Conservation (phyloP, 2,888 invertebrate genomes). For the Gasteruption jaculator region DNA sequence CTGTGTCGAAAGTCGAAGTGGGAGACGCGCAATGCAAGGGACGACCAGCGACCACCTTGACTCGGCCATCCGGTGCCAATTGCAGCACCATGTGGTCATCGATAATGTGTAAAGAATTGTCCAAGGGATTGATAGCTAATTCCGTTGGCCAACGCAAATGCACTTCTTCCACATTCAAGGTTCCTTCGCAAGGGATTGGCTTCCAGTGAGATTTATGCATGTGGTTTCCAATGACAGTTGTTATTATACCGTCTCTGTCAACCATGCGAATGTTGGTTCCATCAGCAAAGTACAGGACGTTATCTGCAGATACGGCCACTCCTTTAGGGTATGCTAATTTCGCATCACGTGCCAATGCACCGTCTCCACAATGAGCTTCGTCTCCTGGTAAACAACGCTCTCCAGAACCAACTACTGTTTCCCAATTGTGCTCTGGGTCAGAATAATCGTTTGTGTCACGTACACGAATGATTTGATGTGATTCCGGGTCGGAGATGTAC, state of each 20-base stretch:
- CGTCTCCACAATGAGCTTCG: constrained; percentile 94
- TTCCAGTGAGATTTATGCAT: constrained; percentile 94
- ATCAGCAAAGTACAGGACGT: constrained; percentile 91
- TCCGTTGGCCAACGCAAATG: constrained; percentile 96
- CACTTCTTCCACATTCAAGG: constrained; percentile 86
- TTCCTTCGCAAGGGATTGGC: constrained; percentile 88
- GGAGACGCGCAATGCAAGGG: constrained; percentile 89
- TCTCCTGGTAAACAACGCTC: constrained; percentile 90
- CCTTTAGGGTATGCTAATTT: constrained; percentile 95
- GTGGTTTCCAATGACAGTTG: constrained; percentile 87
- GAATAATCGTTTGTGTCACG: constrained; percentile 76
- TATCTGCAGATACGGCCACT: constrained; percentile 89
- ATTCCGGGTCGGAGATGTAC: constrained; percentile 94
- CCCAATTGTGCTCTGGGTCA: constrained; percentile 90
- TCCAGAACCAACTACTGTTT: constrained; percentile 91
- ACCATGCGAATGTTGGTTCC: constrained; percentile 93
- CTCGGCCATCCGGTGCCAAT: constrained; percentile 84
- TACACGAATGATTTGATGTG: constrained; percentile 88
- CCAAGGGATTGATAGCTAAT: constrained; percentile 88
- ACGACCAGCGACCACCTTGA: constrained; percentile 89
- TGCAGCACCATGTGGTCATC: constrained; percentile 95
- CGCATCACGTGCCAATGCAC: constrained; percentile 86
- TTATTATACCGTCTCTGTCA: constrained; percentile 85
- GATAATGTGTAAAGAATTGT: constrained; percentile 91
- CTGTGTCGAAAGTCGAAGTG: constrained; percentile 73